Percentiles rank a stretch among this genome's conserved stretches.
Evolutionary conservation across 2,888 invertebrate species (phyloP).

Genomic region (Silvanus unidentatus): DNA sequence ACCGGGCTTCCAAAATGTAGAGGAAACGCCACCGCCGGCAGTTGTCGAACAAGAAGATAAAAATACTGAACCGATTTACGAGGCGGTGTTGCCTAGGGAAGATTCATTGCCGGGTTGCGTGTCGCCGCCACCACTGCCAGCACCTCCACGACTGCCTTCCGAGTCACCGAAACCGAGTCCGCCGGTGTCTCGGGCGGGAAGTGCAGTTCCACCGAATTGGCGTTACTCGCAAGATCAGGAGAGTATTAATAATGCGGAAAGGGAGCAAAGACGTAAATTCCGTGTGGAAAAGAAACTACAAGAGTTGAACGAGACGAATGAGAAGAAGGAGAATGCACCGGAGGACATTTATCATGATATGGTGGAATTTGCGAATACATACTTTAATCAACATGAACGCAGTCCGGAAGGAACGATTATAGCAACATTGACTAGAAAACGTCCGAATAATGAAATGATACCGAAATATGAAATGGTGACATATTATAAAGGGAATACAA

Average conservation of each 20-base stretch:
- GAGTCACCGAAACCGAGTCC: slow-evolving; percentile 51
- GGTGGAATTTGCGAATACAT: slow-evolving; percentile 87
- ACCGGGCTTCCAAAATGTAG: slow-evolving; percentile 42
- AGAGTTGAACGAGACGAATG: slow-evolving; percentile 67
- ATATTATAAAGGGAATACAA: slow-evolving; percentile 80
- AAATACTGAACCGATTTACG: slow-evolving; percentile 73
- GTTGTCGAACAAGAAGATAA: slow-evolving; percentile 22
- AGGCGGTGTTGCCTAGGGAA: slow-evolving; percentile 71
- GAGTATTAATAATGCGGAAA: slow-evolving; percentile 52
- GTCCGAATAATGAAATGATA: slow-evolving; percentile 70
- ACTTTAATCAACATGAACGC: slow-evolving; percentile 84
- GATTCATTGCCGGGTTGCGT: slow-evolving; percentile 43
- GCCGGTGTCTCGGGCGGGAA: slow-evolving; percentile 49
- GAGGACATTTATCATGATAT: slow-evolving; percentile 69
- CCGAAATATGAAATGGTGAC: slow-evolving; percentile 91
- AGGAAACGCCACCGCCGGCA: slow-evolving; percentile 16
- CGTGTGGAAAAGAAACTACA: slow-evolving; percentile 81
- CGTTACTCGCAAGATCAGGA: slow-evolving; percentile 27
- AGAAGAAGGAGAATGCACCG: slow-evolving; percentile 48
- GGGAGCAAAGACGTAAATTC: slow-evolving; percentile 74
- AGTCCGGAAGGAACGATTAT: slow-evolving; percentile 84
- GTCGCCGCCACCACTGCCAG: slow-evolving; percentile 47
- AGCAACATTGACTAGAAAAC: slow-evolving; percentile 75
- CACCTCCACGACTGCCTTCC: slow-evolving; percentile 46
- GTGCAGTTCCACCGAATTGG: slow-evolving; percentile 45